These are phyloP conservation scores for Gobionotothen gibberifrons DNA, from an alignment of 2,797 vertebrate species.

Conservation along the genomic window DNA sequence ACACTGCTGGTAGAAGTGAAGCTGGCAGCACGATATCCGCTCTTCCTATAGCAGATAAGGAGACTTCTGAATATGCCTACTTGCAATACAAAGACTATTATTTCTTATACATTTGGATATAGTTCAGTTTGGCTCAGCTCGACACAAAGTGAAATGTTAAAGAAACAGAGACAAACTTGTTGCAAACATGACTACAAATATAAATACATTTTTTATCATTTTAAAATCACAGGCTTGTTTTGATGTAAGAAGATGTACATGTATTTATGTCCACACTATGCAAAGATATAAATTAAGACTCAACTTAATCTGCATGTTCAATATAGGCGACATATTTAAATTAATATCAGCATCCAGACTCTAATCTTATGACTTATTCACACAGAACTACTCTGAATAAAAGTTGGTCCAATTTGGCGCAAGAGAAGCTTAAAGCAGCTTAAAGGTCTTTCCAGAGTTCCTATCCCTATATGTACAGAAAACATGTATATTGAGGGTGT, in stretches of 20 bases:
- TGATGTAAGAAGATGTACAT: too few species aligned
- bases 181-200: neutral
- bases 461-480: constrained; percentile 67
- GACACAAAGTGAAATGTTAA: neutral
- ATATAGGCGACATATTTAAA: too few species aligned
- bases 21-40: constrained; percentile 45
- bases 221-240: too few species aligned
- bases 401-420: constrained; percentile 21
- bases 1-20: constrained; percentile 56
- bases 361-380: neutral
- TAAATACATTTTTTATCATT: too few species aligned
- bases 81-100: constrained; percentile 25
- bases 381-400: constrained; percentile 31
- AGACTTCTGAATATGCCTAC: constrained; percentile 59
- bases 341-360: too few species aligned
- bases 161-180: neutral
- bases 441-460: constrained; percentile 53
- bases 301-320: neutral
- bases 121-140: constrained; percentile 4
- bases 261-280: too few species aligned
- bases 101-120: constrained; percentile 24
- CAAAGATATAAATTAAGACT: neutral
- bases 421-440: constrained; percentile 50
- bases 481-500: constrained; percentile 49
- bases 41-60: constrained; percentile 58